These are phyloP conservation scores for Cryptocephalus primarius DNA, from an alignment of 2,888 invertebrate species.

Conservation along the genomic window DNA sequence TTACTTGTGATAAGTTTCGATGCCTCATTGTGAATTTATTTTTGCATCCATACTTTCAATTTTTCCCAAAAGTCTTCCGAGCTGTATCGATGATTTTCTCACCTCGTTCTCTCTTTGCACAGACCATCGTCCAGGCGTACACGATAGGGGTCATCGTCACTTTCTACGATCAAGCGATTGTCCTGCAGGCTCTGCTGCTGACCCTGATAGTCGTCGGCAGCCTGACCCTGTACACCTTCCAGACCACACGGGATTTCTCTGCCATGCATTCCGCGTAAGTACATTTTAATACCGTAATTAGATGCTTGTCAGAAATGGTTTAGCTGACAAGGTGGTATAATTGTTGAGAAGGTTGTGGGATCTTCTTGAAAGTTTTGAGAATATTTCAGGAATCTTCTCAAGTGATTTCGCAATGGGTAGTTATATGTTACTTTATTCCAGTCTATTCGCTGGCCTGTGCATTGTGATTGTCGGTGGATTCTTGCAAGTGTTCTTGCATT, in stretches of 20 bases:
- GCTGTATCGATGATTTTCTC: too few relatives aligned
- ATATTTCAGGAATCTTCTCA: too few relatives aligned
- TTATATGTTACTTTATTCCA: constrained; percentile 25
- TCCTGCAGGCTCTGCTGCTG: constrained; percentile 66
- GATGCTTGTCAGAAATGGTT: too few relatives aligned
- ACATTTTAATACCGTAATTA: background rate
- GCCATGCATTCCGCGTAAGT: constrained; percentile 64
- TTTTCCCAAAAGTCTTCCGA: too few relatives aligned
- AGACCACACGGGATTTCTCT: constrained; percentile 76
- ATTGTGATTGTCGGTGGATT: constrained; percentile 57
- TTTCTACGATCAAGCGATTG: constrained; percentile 62
- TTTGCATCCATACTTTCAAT: too few relatives aligned
- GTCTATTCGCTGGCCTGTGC: constrained; percentile 54
- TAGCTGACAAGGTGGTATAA: too few relatives aligned
- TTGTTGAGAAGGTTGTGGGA: too few relatives aligned
- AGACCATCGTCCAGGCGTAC: constrained; percentile 64
- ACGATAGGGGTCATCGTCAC: constrained; percentile 70
- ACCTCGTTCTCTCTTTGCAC: too few relatives aligned
- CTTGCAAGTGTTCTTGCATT: constrained; percentile 65
- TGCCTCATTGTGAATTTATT: too few relatives aligned
- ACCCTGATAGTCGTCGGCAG: constrained; percentile 64
- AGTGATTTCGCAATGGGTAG: too few relatives aligned
- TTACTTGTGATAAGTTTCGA: too few relatives aligned
- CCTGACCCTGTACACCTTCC: constrained; percentile 73
- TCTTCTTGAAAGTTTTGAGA: too few relatives aligned